These are phyloP conservation scores for Cryptus armator DNA, from an alignment of 2,888 invertebrate species.

Conservation along the genomic window DNA sequence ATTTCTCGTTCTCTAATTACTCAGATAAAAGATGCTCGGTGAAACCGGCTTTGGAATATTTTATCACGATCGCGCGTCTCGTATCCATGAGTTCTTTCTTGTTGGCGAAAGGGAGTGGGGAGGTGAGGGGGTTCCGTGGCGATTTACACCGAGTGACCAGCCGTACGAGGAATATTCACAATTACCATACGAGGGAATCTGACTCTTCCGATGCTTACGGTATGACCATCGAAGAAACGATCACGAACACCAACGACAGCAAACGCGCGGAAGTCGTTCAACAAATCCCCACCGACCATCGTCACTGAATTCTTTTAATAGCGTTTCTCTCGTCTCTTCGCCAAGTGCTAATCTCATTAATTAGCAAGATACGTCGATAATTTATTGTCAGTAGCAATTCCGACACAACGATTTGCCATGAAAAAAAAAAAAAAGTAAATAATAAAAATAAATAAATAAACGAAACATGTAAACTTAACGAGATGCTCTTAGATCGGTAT, in stretches of 20 bases:
- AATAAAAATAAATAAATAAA: no score
- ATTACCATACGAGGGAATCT: conserved; percentile 15
- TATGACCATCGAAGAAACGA: conserved; percentile 25
- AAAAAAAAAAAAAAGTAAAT: background rate
- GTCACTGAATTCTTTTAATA: conserved; percentile 20
- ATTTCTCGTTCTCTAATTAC: conserved; percentile 54
- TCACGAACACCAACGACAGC: conserved; percentile 40
- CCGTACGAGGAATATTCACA: conserved; percentile 23
- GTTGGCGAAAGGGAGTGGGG: conserved; percentile 15
- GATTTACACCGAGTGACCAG: conserved; percentile 52
- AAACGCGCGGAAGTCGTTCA: conserved; percentile 44
- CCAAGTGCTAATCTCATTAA: conserved; percentile 41
- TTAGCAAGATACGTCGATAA: conserved; percentile 29
- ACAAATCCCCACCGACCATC: conserved; percentile 26
- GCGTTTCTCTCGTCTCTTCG: background rate
- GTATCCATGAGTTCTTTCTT: conserved; percentile 50
- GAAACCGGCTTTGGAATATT: conserved; percentile 66
- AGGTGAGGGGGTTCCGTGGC: conserved; percentile 38
- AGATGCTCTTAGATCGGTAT: background rate
- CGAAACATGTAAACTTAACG: background rate
- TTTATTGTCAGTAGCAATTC: conserved; percentile 25
- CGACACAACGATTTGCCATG: conserved; percentile 17
- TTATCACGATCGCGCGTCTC: conserved; percentile 56
- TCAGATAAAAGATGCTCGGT: conserved; percentile 63
- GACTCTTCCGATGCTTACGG: conserved; percentile 15